Evolutionary conservation across 2,113 vertebrate genomes (phyloP).

Genomic region (Raja brachyura): DNA sequence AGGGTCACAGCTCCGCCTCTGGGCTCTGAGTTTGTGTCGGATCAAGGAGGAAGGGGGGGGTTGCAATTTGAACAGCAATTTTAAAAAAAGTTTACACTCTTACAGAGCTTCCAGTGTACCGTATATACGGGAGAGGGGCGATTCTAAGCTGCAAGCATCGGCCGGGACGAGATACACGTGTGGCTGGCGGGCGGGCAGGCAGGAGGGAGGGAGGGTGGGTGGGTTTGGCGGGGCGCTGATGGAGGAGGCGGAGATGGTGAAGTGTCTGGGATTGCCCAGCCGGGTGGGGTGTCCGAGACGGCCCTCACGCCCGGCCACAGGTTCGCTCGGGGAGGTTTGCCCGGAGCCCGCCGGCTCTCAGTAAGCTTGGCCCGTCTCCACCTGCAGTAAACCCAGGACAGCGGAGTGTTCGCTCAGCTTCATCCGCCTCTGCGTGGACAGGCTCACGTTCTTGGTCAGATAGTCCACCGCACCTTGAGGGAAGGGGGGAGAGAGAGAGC

Average conservation of each 20-base stretch:
- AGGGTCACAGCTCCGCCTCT: slow-evolving; percentile 11
- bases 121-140: not conserved
- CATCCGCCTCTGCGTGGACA: slow-evolving; percentile 95
- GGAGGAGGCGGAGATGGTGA: slow-evolving; percentile 32
- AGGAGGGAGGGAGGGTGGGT: too few relatives aligned
- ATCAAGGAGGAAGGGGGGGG: too few relatives aligned
- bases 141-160: not conserved
- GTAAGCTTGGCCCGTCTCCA: slow-evolving; percentile 97
- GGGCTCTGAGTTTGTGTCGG: not conserved
- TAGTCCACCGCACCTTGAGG: slow-evolving; percentile 88
- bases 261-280: slow-evolving; percentile 18
- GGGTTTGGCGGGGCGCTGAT: too few relatives aligned
- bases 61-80: not conserved
- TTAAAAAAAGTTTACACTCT: not conserved
- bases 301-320: not conserved
- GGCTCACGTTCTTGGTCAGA: slow-evolving; percentile 95
- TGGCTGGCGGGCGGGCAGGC: too few relatives aligned
- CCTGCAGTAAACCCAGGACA: slow-evolving; percentile 91
- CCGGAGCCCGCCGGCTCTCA: slow-evolving; percentile 45
- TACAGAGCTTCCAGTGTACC: not conserved
- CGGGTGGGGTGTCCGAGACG: not conserved
- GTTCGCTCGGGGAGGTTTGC: not conserved
- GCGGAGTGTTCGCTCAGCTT: slow-evolving; percentile 95
- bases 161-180: not conserved
- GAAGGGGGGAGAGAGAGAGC: too few relatives aligned